Evolutionary conservation across 2,113 vertebrate genomes (phyloP).

Genomic region (Hypomesus transpacificus): DNA sequence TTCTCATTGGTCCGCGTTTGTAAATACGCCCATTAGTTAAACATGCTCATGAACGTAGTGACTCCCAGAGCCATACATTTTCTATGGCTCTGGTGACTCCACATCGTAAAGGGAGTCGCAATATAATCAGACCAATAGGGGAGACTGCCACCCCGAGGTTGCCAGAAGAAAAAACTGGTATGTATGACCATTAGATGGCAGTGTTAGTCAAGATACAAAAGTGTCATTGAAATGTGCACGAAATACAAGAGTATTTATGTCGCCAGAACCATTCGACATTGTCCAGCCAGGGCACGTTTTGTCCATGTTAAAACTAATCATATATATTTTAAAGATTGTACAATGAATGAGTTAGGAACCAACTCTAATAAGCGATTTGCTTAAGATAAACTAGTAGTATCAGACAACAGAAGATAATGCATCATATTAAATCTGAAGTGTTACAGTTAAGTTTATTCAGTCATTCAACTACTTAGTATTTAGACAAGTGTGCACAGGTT

Average conservation of each 20-base stretch:
- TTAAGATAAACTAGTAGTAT: too few relatives aligned
- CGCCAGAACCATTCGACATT: too few relatives aligned
- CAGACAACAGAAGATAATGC: neutral
- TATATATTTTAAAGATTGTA: too few relatives aligned
- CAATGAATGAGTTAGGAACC: too few relatives aligned
- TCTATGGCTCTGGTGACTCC: too few relatives aligned
- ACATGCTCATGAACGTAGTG: slow-evolving; percentile 29
- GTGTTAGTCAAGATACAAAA: neutral
- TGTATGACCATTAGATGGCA: slow-evolving; percentile 52
- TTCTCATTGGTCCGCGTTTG: neutral
- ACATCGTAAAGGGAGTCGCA: neutral
- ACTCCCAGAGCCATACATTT: too few relatives aligned
- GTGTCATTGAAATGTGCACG: too few relatives aligned
- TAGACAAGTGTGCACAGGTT: slow-evolving; percentile 62
- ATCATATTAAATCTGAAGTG: slow-evolving; percentile 36
- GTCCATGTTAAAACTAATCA: too few relatives aligned
- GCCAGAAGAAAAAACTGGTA: neutral
- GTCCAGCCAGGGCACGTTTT: too few relatives aligned
- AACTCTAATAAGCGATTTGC: too few relatives aligned
- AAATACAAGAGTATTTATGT: too few relatives aligned
- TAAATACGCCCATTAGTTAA: neutral
- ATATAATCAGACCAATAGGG: too few relatives aligned
- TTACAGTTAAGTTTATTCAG: slow-evolving; percentile 65
- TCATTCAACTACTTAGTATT: slow-evolving; percentile 49
- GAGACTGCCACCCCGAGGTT: slow-evolving; percentile 44